These are phyloP conservation scores for Halisarca cf. caerulea DNA, from an alignment of 37 sponge, comb jelly and placozoan species.

Conservation along the genomic window DNA sequence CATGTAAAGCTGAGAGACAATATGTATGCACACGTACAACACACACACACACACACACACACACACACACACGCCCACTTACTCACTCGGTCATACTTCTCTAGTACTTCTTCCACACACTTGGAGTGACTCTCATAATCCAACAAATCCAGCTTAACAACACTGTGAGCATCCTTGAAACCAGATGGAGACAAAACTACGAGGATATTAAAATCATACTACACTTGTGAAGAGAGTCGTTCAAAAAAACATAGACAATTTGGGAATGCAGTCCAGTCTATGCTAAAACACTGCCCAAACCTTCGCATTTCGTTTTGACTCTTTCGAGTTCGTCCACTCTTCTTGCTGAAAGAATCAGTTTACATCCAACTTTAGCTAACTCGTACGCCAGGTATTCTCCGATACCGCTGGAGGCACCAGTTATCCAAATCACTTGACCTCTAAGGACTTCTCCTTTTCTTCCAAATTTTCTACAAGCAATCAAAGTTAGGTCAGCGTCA, in stretches of 20 bases:
- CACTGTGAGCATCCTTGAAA: constrained; percentile 46
- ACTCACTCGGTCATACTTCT: too few relatives aligned
- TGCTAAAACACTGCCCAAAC: too few relatives aligned
- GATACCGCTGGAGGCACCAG: constrained; percentile 95
- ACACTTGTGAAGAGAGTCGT: too few relatives aligned
- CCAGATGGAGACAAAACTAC: constrained; percentile 47
- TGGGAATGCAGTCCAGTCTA: too few relatives aligned
- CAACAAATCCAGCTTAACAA: constrained; percentile 67
- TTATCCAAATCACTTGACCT: constrained; percentile 94
- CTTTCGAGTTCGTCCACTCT: constrained; percentile 73
- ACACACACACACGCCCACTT: too few relatives aligned
- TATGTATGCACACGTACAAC: too few relatives aligned
- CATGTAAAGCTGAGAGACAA: too few relatives aligned
- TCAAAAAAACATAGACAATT: too few relatives aligned
- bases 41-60: too few relatives aligned
- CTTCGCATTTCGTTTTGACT: constrained; percentile 75
- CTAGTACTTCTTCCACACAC: constrained; percentile 22
- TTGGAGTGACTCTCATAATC: constrained; percentile 49
- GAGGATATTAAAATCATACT: too few relatives aligned
- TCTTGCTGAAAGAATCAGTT: constrained; percentile 88
- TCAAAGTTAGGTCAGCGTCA: constrained; percentile 67
- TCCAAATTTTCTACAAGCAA: constrained; percentile 41
- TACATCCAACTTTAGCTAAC: constrained; percentile 72
- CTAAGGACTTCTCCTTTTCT: constrained; percentile 30
- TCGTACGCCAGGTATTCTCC: constrained; percentile 75